Conservation (phyloP, 2,797 vertebrate species). For the Gallinago stenura region DNA sequence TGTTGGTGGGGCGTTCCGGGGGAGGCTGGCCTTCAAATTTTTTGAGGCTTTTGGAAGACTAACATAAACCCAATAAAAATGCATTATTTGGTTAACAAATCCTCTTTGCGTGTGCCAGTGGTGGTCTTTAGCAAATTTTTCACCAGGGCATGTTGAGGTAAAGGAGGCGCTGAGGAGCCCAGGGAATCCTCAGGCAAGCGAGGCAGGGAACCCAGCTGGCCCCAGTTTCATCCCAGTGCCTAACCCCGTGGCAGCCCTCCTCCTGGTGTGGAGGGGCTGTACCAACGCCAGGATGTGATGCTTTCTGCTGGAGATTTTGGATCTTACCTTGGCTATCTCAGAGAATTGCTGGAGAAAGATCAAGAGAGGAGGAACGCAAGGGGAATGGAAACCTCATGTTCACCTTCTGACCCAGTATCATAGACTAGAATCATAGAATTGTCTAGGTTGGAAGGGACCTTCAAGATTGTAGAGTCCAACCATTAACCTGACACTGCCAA, state of each 20-base stretch:
- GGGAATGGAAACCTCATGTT: not conserved
- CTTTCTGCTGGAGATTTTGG: not conserved
- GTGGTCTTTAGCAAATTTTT: not conserved
- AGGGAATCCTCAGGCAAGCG: accelerated
- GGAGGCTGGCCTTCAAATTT: accelerated
- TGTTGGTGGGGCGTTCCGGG: accelerated
- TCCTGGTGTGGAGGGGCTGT: accelerated
- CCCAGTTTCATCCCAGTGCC: not conserved
- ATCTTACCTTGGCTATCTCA: not conserved
- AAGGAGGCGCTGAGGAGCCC: not conserved
- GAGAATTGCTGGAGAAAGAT: not conserved
- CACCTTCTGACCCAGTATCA: accelerated
- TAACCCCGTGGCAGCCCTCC: accelerated
- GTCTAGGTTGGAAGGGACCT: not conserved
- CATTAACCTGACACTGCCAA: not conserved
- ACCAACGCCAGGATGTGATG: not conserved
- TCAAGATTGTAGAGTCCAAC: not conserved
- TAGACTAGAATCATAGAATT: not conserved
- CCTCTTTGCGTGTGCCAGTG: not conserved
- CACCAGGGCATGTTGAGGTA: accelerated
- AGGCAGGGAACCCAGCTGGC: not conserved
- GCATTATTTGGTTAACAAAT: not conserved
- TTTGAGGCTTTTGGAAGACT: not conserved
- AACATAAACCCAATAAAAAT: not conserved
- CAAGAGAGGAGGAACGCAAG: accelerated